phyloP scores from a whole-genome alignment of 2,797 vertebrate genomes.

The Gallirallus australis region DNA sequence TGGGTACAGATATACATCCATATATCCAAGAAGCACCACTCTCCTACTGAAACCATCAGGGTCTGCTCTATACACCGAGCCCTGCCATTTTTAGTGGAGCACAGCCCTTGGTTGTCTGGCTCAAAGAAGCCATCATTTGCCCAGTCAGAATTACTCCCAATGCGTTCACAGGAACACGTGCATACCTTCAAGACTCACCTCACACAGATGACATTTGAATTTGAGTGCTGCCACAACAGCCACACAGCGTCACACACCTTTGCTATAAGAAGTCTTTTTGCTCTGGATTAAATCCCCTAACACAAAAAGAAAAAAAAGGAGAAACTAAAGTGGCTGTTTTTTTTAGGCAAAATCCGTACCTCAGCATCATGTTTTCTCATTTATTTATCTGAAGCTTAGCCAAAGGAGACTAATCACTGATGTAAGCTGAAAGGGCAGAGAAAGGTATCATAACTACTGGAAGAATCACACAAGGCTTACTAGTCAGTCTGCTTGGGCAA shows the following conservation, averaged over 20 bases:
- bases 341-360: not conserved
- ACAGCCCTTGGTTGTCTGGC: slow-evolving; percentile 45
- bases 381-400: not conserved
- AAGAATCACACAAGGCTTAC: not conserved
- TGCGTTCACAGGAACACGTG: not conserved
- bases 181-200: not conserved
- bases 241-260: not conserved
- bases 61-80: not conserved
- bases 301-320: not conserved
- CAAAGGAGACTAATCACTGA: not conserved
- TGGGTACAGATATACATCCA: not conserved
- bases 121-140: not conserved
- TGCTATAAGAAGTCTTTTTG: not conserved
- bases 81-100: not conserved
- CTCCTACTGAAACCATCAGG: not conserved
- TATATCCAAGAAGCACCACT: not conserved
- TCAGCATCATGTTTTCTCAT: not conserved
- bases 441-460: not conserved
- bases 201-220: not conserved
- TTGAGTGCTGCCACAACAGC: not conserved
- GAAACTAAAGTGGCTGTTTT: not conserved
- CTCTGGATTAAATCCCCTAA: not conserved
- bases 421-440: not conserved
- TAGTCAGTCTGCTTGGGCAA: not conserved
- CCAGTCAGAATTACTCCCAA: not conserved